Evolutionary conservation across 2,888 invertebrate genomes (phyloP).

Genomic region (Odontocolon sp.): DNA sequence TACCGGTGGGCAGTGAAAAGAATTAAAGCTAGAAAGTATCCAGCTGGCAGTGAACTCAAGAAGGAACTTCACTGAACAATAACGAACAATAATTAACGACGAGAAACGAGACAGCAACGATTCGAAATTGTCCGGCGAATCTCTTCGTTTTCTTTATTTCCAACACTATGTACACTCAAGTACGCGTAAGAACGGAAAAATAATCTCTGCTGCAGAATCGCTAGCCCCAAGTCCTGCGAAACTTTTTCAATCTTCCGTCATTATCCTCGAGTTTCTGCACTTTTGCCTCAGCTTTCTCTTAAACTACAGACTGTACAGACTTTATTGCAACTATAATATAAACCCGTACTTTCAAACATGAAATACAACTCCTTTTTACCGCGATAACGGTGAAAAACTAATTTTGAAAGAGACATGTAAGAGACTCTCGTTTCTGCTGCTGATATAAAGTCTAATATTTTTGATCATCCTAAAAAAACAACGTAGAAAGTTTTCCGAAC

Average conservation of each 20-base stretch:
- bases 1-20: slow-evolving; percentile 48
- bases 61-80: slow-evolving; percentile 40
- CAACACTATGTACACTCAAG: slow-evolving; percentile 28
- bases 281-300: too few relatives aligned
- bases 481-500: too few relatives aligned
- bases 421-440: background rate
- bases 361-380: slow-evolving; percentile 1
- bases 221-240: slow-evolving; percentile 52
- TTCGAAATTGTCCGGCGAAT: slow-evolving; percentile 45
- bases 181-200: slow-evolving; percentile 55
- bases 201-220: slow-evolving; percentile 52
- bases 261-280: slow-evolving; percentile 68
- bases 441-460: background rate
- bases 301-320: too few relatives aligned
- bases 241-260: slow-evolving; percentile 78
- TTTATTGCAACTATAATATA: background rate
- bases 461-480: background rate
- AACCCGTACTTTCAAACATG: slow-evolving; percentile 8
- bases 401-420: slow-evolving; percentile 3
- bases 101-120: slow-evolving; percentile 23
- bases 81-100: slow-evolving; percentile 57
- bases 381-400: background rate
- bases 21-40: slow-evolving; percentile 42
- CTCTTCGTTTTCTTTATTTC: background rate
- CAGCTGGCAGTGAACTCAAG: slow-evolving; percentile 36